These are phyloP conservation scores for Aix galericulata DNA, from an alignment of 2,113 vertebrate genomes.

Conservation along the genomic window DNA sequence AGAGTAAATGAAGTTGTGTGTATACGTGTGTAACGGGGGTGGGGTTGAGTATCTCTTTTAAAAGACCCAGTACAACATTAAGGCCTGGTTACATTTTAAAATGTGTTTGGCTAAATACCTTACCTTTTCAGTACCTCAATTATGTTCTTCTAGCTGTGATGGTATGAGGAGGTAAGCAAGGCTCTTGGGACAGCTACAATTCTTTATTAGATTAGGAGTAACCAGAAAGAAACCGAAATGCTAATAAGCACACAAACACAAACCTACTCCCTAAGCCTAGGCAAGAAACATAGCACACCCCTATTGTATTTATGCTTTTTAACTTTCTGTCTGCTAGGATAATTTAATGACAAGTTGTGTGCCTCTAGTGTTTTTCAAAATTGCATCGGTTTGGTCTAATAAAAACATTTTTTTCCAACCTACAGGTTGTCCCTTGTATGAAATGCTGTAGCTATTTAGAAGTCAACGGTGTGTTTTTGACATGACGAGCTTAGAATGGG, in stretches of 20 bases:
- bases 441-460: not conserved
- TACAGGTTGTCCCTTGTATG: not conserved
- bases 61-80: not conserved
- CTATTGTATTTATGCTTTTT: not conserved
- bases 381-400: not conserved
- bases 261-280: not conserved
- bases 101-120: not conserved
- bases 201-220: not conserved
- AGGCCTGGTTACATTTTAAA: not conserved
- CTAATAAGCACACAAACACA: fast-evolving
- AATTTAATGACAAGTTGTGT: not conserved
- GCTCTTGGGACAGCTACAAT: not conserved
- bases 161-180: not conserved
- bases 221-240: not conserved
- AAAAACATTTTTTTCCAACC: not conserved
- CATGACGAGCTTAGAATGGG: not conserved
- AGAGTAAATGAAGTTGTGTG: not conserved
- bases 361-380: not conserved
- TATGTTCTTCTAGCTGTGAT: not conserved
- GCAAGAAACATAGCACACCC: not conserved
- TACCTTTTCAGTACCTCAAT: not conserved
- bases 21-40: fast-evolving
- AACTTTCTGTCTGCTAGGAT: not conserved
- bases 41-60: not conserved
- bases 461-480: not conserved